phyloP scores from a whole-genome alignment of 2,113 vertebrate genomes.

The Psilopsiagon aymara region DNA sequence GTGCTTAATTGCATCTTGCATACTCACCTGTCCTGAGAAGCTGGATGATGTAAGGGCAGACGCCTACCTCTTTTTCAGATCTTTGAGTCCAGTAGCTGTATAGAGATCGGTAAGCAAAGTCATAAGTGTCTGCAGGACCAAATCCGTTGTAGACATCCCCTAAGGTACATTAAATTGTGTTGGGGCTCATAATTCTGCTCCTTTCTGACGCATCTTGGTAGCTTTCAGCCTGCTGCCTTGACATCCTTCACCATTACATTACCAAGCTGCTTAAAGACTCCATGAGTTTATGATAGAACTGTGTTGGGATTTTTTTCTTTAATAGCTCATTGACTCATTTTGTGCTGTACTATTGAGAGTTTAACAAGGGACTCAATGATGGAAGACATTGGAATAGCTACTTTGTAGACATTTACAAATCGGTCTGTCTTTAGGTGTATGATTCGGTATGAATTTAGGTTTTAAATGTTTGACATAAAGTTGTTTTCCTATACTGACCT shows the following conservation, averaged over 20 bases:
- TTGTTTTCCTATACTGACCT: neutral
- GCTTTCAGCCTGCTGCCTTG: neutral
- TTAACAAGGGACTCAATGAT: neutral
- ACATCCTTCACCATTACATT: neutral
- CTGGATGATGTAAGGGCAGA: neutral
- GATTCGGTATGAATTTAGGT: neutral
- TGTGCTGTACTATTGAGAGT: neutral
- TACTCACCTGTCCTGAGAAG: neutral
- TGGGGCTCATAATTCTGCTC: neutral
- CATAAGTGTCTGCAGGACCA: neutral
- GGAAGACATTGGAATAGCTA: neutral
- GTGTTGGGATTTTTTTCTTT: neutral
- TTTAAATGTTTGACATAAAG: neutral
- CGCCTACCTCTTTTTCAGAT: rapidly evolving
- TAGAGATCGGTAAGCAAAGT: neutral
- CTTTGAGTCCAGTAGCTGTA: neutral
- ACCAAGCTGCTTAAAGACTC: neutral
- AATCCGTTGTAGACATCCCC: neutral
- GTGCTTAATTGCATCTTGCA: neutral
- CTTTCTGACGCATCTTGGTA: neutral
- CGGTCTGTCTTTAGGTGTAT: neutral
- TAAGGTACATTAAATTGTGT: neutral
- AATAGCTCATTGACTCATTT: neutral
- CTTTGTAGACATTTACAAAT: neutral
- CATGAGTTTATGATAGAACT: neutral